Percentiles rank a stretch among this genome's conserved stretches.
Evolutionary conservation across 2,113 vertebrate species (phyloP).

Genomic region (Microcebus jonahi): DNA sequence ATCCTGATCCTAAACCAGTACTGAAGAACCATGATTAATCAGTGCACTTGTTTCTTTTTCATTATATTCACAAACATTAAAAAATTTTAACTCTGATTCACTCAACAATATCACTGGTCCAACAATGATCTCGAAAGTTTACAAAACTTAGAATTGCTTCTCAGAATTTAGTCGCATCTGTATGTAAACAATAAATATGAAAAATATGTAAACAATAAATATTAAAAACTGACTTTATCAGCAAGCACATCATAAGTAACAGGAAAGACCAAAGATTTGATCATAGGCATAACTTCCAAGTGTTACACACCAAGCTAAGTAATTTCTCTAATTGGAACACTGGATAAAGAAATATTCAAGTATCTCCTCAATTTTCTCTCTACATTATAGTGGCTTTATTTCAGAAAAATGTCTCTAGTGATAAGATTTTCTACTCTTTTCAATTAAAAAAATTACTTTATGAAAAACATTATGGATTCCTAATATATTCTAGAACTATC

Average conservation of each 20-base stretch:
- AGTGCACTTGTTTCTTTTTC: not conserved
- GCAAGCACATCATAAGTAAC: not conserved
- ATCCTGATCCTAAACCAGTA: not conserved
- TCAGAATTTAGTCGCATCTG: not conserved
- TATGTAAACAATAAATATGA: not conserved
- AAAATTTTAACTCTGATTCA: not conserved
- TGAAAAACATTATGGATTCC: not conserved
- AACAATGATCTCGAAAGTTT: not conserved
- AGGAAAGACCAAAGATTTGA: not conserved
- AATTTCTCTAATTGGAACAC: not conserved
- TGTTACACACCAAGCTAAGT: not conserved
- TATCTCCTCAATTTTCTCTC: not conserved
- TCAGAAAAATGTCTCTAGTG: not conserved
- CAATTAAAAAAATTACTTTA: not conserved
- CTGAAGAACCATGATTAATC: not conserved
- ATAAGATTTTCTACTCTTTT: not conserved
- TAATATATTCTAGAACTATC: not conserved
- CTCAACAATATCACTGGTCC: not conserved
- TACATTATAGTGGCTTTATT: not conserved
- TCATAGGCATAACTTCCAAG: not conserved
- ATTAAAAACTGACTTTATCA: not conserved
- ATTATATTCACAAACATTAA: not conserved
- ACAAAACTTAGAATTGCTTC: not conserved
- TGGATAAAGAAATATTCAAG: not conserved
- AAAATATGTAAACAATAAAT: not conserved